A percentile compares a stretch with the other conserved stretches of the same genome.
Conservation (phyloP, 2,113 vertebrate species). For the Phycodurus eques region DNA sequence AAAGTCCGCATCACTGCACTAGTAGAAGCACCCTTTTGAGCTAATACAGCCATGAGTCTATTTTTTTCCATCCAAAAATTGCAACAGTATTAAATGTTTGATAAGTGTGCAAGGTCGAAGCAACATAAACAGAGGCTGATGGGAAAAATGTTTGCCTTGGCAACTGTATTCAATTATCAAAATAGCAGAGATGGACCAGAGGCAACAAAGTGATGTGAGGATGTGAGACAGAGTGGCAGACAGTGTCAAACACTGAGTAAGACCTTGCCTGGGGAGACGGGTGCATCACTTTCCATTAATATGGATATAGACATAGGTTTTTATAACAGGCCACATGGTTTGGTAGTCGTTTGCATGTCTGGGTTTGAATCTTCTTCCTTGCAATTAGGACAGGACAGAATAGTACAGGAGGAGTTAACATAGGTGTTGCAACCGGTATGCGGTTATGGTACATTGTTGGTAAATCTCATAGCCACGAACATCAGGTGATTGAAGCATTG, state of each 20-base stretch:
- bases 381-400: too few species aligned
- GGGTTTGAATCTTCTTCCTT: too few species aligned
- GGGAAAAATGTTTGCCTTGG: neutral
- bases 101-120: neutral
- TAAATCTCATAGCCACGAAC: too few species aligned
- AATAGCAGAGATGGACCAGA: slow-evolving; percentile 39
- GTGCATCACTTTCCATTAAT: slow-evolving; percentile 41
- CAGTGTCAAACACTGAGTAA: slow-evolving; percentile 30
- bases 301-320: slow-evolving; percentile 8
- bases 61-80: neutral
- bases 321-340: too few species aligned
- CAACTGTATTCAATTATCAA: slow-evolving; percentile 46
- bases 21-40: too few species aligned
- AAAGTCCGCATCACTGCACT: too few species aligned
- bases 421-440: too few species aligned
- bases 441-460: too few species aligned
- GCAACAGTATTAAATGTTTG: neutral
- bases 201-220: slow-evolving; percentile 33
- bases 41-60: too few species aligned
- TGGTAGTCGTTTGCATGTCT: too few species aligned
- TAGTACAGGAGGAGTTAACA: too few species aligned
- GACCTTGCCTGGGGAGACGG: slow-evolving; percentile 52
- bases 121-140: neutral
- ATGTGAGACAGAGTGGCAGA: slow-evolving; percentile 46
- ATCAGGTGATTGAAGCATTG: too few species aligned